A percentile compares a stretch with the other conserved stretches of the same genome.
phyloP scores from a whole-genome alignment of 2,113 vertebrate genomes.

The Microcebus lehilahytsara region DNA sequence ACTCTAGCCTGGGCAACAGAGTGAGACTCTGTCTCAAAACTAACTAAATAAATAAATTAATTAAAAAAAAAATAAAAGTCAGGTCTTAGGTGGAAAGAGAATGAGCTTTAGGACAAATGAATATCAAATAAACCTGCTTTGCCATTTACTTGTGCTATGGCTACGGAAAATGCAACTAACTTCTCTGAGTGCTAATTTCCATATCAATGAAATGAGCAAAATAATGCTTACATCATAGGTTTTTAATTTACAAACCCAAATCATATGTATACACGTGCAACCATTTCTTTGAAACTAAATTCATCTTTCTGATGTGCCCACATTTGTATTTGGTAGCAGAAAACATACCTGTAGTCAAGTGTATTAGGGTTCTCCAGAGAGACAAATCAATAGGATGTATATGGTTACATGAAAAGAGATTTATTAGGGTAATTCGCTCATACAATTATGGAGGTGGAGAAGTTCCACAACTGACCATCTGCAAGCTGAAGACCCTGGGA shows the following conservation, averaged over 20 bases:
- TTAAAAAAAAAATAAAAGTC: not conserved
- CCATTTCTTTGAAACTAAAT: constrained; percentile 1
- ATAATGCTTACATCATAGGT: not conserved
- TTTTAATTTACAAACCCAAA: not conserved
- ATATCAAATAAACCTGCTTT: not conserved
- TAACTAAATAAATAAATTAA: too few species aligned
- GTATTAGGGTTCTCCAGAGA: not conserved
- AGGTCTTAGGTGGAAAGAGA: not conserved
- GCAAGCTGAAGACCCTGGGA: not conserved
- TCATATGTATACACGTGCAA: not conserved
- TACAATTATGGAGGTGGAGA: not conserved
- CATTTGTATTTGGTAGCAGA: not conserved
- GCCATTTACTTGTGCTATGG: not conserved
- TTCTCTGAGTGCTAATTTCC: not conserved
- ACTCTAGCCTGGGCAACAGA: too few species aligned
- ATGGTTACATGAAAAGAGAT: not conserved
- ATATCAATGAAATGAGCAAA: not conserved
- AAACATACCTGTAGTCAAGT: not conserved
- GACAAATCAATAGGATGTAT: not conserved
- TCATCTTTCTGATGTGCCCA: not conserved
- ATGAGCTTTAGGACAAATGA: not conserved
- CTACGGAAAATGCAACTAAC: not conserved
- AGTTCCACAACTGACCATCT: not conserved
- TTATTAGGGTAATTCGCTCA: not conserved
- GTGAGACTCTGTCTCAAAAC: too few species aligned